Conservation (phyloP, 2,797 vertebrate species). For the Syngnathus rostellatus region DNA sequence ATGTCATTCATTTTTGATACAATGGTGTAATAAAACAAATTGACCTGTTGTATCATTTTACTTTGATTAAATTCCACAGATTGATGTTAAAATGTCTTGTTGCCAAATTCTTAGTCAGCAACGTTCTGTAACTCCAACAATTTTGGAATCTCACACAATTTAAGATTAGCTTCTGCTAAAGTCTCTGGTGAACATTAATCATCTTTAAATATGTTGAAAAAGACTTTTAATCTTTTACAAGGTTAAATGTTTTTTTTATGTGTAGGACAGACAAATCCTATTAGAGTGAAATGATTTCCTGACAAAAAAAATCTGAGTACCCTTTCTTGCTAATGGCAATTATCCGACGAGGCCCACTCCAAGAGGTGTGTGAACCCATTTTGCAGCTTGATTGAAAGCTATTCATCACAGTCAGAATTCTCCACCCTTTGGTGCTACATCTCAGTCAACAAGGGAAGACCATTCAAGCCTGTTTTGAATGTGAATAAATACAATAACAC, state of each 20-base stretch:
- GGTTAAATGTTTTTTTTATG: conserved; percentile 42
- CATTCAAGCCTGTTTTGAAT: neutral
- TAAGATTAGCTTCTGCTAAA: conserved; percentile 21
- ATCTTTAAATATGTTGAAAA: conserved; percentile 29
- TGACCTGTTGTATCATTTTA: conserved; percentile 13
- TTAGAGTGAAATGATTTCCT: conserved; percentile 51
- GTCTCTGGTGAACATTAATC: conserved; percentile 27
- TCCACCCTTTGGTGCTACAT: conserved; percentile 12
- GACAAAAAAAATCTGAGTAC: conserved; percentile 32
- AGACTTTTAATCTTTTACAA: conserved; percentile 36
- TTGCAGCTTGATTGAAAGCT: conserved; percentile 58
- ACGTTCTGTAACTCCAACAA: conserved; percentile 15
- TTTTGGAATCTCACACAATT: conserved; percentile 22
- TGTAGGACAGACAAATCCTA: conserved; percentile 31
- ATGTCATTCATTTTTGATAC: conserved; percentile 6
- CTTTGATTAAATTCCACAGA: conserved; percentile 22
- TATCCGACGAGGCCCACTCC: conserved; percentile 43
- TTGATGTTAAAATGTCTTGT: conserved; percentile 13
- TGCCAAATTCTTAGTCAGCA: conserved; percentile 10
- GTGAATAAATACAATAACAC: too few relatives aligned
- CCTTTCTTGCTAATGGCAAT: conserved; percentile 51
- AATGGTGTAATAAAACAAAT: conserved; percentile 14
- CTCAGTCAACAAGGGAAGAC: neutral
- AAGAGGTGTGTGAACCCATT: conserved; percentile 58
- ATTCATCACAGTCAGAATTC: conserved; percentile 60